Evolutionary conservation across 35 echinoderm and acorn worm species (phyloP).

Genomic region (Apostichopus californicus): DNA sequence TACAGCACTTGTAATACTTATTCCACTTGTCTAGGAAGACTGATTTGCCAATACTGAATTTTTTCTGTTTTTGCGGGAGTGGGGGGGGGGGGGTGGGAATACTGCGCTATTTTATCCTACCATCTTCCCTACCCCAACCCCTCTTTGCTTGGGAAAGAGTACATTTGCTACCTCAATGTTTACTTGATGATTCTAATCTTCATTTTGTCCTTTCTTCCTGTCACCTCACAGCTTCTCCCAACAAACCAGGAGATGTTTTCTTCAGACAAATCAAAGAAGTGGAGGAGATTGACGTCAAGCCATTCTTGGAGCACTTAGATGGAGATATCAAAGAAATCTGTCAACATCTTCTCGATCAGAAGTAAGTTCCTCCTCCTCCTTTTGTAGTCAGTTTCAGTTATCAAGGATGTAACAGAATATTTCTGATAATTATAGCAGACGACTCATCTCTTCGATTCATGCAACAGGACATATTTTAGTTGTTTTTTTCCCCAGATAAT

Average conservation of each 20-base stretch:
- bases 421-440: too few species aligned
- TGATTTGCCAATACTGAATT: too few species aligned
- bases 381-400: not conserved
- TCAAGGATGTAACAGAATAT: not conserved
- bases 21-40: too few species aligned
- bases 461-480: too few species aligned
- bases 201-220: not conserved
- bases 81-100: too few species aligned
- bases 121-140: too few species aligned
- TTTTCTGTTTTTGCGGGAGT: too few species aligned
- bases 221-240: conserved; percentile 5
- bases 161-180: not conserved
- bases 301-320: conserved; percentile 82
- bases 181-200: not conserved
- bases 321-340: conserved; percentile 91
- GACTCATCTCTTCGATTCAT: too few species aligned
- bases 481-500: too few species aligned
- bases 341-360: conserved; percentile 52
- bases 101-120: too few species aligned
- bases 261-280: conserved; percentile 88
- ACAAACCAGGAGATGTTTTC: conserved; percentile 63
- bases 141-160: too few species aligned
- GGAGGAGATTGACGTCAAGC: conserved; percentile 86
- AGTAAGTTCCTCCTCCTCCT: conserved; percentile 33
- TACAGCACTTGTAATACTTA: too few species aligned